Evolutionary conservation across 2,797 vertebrate species (phyloP), one percentile per base, ranked within the genome.

Genomic region (Rhynchonycteris naso): DNA sequence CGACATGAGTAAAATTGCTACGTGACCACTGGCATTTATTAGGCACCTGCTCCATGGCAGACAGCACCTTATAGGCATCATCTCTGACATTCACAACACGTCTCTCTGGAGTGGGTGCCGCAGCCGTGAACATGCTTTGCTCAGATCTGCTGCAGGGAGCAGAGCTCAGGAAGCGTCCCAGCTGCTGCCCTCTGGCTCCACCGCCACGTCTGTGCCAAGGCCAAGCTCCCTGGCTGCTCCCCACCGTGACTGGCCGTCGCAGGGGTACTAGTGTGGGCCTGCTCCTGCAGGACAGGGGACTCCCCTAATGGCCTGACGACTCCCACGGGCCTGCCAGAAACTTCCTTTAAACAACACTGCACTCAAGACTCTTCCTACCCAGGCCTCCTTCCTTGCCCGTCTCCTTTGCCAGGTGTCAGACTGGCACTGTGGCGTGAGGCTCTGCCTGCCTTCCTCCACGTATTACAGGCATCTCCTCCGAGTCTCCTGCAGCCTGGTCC

Each of bases 121-220:
- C 33, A 80, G 83, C 87, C 26, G 4, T 1, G 75, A 2, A n/a
- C 66, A 72, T 0, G 1, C 63, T 65, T 15, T 24, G 15, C 28
- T 74, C 33, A 15, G 65, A 18, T 19, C 21, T 28, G 24, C 22
- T 9, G 35, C 30, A 11, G 1, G 5, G 16, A 56, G 59, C 16
- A 2, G 2, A 5, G 95, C 2, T 7, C 2, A 12, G 54, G n/a
- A 50, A n/a, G 14, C 28, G 33, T 33, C 28, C 33, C 16, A 0
- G 47, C 19, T 35, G 33, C n/a, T 0, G 0, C 5, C 28, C 56
- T 54, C 15, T 13, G 75, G 30, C n/a, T 18, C 47, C 59, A 7
- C 19, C 43, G 19, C 24, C 1, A 19, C 0, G 0, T 21, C 24
- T 7, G 24, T 14, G 66, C 59, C 0, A 0, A 56, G 59, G 54